These are phyloP conservation scores for Xenopus petersii DNA, from an alignment of 2,797 vertebrate species.

Conservation along the genomic window DNA sequence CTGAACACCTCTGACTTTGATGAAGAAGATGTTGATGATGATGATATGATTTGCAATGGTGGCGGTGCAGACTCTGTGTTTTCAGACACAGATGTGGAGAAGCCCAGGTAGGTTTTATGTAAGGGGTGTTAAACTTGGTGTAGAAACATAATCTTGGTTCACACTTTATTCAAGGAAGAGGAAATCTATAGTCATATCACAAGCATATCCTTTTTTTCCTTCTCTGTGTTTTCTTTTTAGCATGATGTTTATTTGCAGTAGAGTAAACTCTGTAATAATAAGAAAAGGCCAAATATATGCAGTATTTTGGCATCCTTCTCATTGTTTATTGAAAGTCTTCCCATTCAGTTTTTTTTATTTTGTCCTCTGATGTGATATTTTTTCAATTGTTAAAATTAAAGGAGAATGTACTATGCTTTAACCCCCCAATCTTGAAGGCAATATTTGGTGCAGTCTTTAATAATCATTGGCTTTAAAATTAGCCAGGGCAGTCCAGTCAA, in stretches of 20 bases:
- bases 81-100: conserved; percentile 83
- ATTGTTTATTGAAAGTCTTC: too few species aligned
- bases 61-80: conserved; percentile 78
- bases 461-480: too few species aligned
- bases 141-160: conserved; percentile 30
- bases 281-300: too few species aligned
- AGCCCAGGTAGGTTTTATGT: conserved; percentile 76
- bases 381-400: too few species aligned
- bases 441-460: too few species aligned
- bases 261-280: conserved; percentile 47
- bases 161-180: conserved; percentile 56
- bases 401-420: too few species aligned
- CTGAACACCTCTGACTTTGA: conserved; percentile 98
- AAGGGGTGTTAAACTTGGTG: background rate
- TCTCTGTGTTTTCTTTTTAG: conserved; percentile 59
- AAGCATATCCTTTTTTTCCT: background rate
- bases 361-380: too few species aligned
- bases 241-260: conserved; percentile 59
- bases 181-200: background rate
- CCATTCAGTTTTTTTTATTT: too few species aligned
- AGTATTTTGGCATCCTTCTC: too few species aligned
- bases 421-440: too few species aligned
- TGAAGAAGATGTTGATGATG: conserved; percentile 83
- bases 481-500: too few species aligned
- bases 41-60: conserved; percentile 64